Base-by-base conservation (phyloP, 1,140 invertebrate genomes). In the Halesus radiatus region DNA sequence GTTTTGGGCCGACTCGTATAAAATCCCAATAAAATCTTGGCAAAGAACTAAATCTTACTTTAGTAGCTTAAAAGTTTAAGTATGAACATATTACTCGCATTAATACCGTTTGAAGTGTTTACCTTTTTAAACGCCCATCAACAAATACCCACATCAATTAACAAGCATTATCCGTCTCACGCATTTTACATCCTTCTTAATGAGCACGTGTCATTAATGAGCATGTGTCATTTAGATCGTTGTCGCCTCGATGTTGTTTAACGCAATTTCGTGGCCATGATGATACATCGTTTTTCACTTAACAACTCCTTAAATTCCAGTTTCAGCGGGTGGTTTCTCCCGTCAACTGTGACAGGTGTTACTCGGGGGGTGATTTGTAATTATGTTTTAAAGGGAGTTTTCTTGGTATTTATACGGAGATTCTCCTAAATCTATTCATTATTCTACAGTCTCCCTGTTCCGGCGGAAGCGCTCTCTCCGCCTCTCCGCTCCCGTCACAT, bases 211-310 rank as follows among this genome's bases (percentile, higher is more conserved):
- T 66, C n/a, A n/a, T n/a, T n/a, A 72, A 72, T 52, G 68, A 72
- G 68, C 16, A 45, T 29, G 29, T 66, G 62, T 66, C 68, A 26
- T 52, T 72, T 72, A 37, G 32, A 45, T 66, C 26, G 18, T 72
- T 20, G 37, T 20, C 22, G 20, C 13, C 68, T 72, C n/a, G 6
- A 13, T 53, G 68, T 52, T 72, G 50, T 72, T 29, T 29, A n/a
- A n/a, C 45, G 62, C 50, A 37, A 53, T 45, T 50, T 60, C 22
- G 78, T 45, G 78, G 53, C 18, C 16, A 58, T 60, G 72, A 80
- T 80, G 72, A 76, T 80, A 80, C 79, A 80, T 75, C 72, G 79
- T 80, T 80, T 80, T 80, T 80, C 78, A 53, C 78, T 80, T 80
- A 52, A 72, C 54, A 62, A 18, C 56, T 29, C 62, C 37, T 50